phyloP scores from a whole-genome alignment of 64 coral and sea anemone species.

The Pocillopora damicornis region DNA sequence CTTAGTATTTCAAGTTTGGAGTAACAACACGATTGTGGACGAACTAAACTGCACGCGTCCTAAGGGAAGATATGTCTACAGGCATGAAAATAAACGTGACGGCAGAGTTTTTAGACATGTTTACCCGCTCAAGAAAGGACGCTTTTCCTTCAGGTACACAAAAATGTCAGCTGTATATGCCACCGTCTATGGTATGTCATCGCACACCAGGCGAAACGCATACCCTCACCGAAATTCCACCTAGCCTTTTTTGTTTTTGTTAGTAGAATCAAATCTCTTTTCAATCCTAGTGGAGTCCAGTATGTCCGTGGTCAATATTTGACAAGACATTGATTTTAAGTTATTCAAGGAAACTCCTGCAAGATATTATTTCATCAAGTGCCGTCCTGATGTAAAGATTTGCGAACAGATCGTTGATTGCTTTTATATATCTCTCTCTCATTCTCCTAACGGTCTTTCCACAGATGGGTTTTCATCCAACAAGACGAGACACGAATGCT shows the following conservation, averaged over 20 bases:
- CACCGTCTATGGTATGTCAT: neutral
- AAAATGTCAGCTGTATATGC: neutral
- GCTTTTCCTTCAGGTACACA: slow-evolving; percentile 62
- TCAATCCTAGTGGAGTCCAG: too few species aligned
- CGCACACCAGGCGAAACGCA: too few species aligned
- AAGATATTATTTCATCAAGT: too few species aligned
- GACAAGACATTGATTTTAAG: too few species aligned
- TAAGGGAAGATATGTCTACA: slow-evolving; percentile 32
- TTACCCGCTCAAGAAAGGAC: slow-evolving; percentile 39
- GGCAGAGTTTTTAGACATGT: slow-evolving; percentile 40
- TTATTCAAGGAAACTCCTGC: too few species aligned
- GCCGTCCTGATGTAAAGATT: too few species aligned
- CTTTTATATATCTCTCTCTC: too few species aligned
- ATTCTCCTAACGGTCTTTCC: neutral
- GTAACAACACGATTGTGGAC: slow-evolving; percentile 23
- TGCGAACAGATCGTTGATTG: too few species aligned
- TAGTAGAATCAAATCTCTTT: too few species aligned
- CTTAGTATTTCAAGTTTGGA: slow-evolving; percentile 56
- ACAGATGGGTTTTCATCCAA: slow-evolving; percentile 79
- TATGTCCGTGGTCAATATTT: too few species aligned
- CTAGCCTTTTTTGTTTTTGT: too few species aligned
- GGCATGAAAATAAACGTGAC: slow-evolving; percentile 65
- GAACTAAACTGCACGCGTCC: slow-evolving; percentile 74
- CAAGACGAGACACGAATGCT: slow-evolving; percentile 56
- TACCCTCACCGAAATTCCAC: too few species aligned